Evolutionary conservation across 2,888 invertebrate genomes (phyloP).

Genomic region (Parnassius mnemosyne): DNA sequence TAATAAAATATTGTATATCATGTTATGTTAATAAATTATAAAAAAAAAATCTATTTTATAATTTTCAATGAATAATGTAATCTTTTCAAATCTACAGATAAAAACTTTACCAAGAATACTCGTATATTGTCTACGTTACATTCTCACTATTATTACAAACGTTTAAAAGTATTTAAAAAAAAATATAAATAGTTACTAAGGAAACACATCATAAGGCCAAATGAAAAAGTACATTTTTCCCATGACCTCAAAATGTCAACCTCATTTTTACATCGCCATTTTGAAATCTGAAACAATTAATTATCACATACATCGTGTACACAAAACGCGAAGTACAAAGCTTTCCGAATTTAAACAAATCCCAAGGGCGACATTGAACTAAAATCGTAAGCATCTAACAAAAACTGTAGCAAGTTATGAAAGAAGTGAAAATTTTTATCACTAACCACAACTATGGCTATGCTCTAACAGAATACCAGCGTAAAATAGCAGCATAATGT

Average conservation of each 20-base stretch:
- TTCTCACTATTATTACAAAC: no score
- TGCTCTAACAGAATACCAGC: no score
- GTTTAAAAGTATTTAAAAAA: neutral
- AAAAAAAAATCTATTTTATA: no score
- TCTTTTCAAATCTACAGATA: neutral
- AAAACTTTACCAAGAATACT: neutral
- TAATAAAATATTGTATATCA: no score
- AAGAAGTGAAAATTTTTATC: neutral
- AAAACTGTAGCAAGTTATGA: conserved; percentile 12
- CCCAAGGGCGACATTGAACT: conserved; percentile 18
- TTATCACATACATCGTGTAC: conserved; percentile 20
- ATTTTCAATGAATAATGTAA: no score
- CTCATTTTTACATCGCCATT: conserved; percentile 9
- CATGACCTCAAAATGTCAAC: conserved; percentile 17
- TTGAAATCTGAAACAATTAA: conserved; percentile 23
- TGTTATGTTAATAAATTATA: no score
- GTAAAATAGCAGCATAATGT: no score
- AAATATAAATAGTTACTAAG: neutral
- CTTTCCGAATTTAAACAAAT: conserved; percentile 18
- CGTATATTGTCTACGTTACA: no score
- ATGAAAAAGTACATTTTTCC: conserved; percentile 8
- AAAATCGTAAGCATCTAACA: conserved; percentile 7
- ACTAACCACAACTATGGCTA: no score
- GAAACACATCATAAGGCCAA: neutral
- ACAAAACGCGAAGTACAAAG: conserved; percentile 13